phyloP scores from a whole-genome alignment of 2,797 vertebrate genomes.

The Florisuga fusca region DNA sequence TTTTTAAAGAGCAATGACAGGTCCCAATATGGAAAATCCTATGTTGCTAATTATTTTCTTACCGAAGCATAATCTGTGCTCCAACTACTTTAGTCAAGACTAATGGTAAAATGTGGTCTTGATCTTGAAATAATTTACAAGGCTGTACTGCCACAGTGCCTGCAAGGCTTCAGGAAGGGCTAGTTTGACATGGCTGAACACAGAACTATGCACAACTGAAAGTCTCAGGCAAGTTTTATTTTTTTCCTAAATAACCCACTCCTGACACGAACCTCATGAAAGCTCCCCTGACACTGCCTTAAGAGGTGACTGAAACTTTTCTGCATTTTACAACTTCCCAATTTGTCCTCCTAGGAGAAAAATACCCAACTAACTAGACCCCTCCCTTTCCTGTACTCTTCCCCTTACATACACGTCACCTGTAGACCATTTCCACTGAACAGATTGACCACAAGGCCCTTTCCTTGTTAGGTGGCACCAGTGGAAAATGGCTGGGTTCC shows the following conservation, averaged over 20 bases:
- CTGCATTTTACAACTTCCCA: not conserved
- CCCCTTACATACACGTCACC: fast-evolving
- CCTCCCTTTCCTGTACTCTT: not conserved
- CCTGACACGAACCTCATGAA: not conserved
- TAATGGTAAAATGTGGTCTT: not conserved
- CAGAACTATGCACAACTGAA: not conserved
- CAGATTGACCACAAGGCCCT: not conserved
- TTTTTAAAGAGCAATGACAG: not conserved
- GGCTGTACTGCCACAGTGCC: not conserved
- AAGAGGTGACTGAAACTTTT: not conserved
- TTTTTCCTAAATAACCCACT: not conserved
- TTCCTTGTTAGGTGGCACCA: fast-evolving
- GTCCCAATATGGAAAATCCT: not conserved
- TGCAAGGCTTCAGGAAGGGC: not conserved
- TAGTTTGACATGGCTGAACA: not conserved
- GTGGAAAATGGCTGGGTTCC: not conserved
- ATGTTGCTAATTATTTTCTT: not conserved
- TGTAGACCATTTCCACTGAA: not conserved
- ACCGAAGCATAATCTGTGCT: not conserved
- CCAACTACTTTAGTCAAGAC: not conserved
- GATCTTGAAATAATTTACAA: not conserved
- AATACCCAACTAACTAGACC: no score
- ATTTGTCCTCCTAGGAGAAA: not conserved
- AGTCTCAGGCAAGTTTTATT: not conserved
- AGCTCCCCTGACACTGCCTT: not conserved